Evolutionary conservation across 2,797 vertebrate species (phyloP).

Genomic region (Darevskia nairensis): DNA sequence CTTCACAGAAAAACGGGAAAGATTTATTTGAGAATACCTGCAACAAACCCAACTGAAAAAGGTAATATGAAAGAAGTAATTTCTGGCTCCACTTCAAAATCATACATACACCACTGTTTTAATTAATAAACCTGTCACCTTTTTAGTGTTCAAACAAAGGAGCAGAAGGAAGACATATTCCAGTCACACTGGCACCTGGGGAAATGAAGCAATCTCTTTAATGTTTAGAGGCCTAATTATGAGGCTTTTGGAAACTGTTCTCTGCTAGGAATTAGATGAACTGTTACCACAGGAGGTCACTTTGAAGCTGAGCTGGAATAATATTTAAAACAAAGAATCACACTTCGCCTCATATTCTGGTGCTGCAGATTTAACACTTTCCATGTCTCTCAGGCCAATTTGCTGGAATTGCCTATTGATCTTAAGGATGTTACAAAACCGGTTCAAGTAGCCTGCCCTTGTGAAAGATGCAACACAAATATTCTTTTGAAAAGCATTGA

Average conservation of each 20-base stretch:
- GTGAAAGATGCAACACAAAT: neutral
- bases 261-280: slow-evolving; percentile 51
- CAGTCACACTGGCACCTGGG: slow-evolving; percentile 21
- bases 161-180: slow-evolving; percentile 41
- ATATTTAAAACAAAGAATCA: slow-evolving; percentile 27
- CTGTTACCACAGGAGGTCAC: slow-evolving; percentile 42
- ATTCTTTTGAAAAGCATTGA: neutral
- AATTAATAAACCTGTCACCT: slow-evolving; percentile 61
- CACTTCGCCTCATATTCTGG: slow-evolving; percentile 10
- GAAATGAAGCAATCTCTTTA: slow-evolving; percentile 56
- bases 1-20: slow-evolving; percentile 40
- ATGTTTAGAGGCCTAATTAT: slow-evolving; percentile 22
- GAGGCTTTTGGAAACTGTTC: slow-evolving; percentile 45
- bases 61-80: slow-evolving; percentile 15
- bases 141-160: slow-evolving; percentile 52
- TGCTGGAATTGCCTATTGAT: neutral
- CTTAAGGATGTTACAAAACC: neutral
- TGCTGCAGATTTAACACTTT: neutral
- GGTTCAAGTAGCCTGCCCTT: neutral
- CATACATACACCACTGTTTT: slow-evolving; percentile 36
- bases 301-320: slow-evolving; percentile 44
- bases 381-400: neutral
- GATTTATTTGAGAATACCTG: slow-evolving; percentile 42
- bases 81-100: slow-evolving; percentile 59
- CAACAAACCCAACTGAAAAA: slow-evolving; percentile 54